Percentiles rank a stretch among this genome's conserved stretches.
phyloP scores from a whole-genome alignment of 1,140 invertebrate genomes.

The Meteorus sp. region DNA sequence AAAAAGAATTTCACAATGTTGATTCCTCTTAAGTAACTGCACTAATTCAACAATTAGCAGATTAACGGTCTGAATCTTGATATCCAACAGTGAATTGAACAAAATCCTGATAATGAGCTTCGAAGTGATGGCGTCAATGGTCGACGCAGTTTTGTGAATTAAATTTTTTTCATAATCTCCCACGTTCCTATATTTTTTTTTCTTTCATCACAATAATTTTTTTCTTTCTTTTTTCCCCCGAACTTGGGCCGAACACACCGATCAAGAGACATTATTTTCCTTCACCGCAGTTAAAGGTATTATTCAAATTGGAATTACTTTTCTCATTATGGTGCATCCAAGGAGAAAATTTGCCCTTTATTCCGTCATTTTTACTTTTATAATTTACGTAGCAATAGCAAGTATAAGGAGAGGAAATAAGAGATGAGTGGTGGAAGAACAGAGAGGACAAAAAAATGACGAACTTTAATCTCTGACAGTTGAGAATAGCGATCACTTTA shows the following conservation, averaged over 20 bases:
- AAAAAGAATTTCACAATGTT: too few relatives aligned
- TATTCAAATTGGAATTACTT: conserved; percentile 62
- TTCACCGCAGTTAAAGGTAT: conserved; percentile 46
- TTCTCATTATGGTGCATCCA: conserved; percentile 58
- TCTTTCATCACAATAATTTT: background rate
- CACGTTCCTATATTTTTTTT: conserved; percentile 4
- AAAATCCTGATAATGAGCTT: too few relatives aligned
- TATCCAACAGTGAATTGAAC: too few relatives aligned
- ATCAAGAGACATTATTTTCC: conserved; percentile 51
- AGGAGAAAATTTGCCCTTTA: conserved; percentile 55
- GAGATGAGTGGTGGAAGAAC: conserved; percentile 3
- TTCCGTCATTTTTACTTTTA: conserved; percentile 45
- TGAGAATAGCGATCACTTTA: too few relatives aligned
- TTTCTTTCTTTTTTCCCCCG: conserved; percentile 7
- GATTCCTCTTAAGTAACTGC: too few relatives aligned
- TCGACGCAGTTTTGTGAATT: too few relatives aligned
- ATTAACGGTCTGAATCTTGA: too few relatives aligned
- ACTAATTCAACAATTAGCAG: too few relatives aligned
- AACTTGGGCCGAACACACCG: conserved; percentile 27
- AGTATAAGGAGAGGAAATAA: too few relatives aligned
- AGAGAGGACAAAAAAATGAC: conserved; percentile 35
- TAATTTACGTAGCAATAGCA: conserved; percentile 44
- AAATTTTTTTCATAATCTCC: background rate
- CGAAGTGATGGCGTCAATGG: too few relatives aligned
- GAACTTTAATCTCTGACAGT: conserved; percentile 50